These are phyloP conservation scores for Apamea crenata DNA, from an alignment of 2,888 invertebrate species.

Conservation along the genomic window DNA sequence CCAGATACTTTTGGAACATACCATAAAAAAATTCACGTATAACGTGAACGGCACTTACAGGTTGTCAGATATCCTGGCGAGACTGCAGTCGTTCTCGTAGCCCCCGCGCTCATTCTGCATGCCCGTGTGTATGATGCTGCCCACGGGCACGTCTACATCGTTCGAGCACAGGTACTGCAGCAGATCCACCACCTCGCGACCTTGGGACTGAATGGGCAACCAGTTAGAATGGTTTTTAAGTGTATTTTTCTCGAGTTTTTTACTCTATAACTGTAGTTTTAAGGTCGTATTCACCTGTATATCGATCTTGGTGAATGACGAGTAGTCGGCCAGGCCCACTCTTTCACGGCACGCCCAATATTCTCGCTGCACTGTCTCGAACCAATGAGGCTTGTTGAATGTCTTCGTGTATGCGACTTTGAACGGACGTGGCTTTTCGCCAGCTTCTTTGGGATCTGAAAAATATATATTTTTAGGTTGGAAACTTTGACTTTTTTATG, in stretches of 20 bases:
- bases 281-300: slow-evolving; percentile 92
- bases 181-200: slow-evolving; percentile 96
- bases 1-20: too few relatives aligned
- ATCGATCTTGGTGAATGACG: slow-evolving; percentile 99
- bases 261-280: not conserved
- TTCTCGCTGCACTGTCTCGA: slow-evolving; percentile 96
- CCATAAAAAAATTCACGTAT: not conserved
- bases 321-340: slow-evolving; percentile 98
- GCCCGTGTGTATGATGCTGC: slow-evolving; percentile 98
- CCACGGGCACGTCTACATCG: slow-evolving; percentile 98
- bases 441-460: slow-evolving; percentile 83
- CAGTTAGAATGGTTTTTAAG: not conserved
- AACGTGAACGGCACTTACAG: slow-evolving; percentile 92
- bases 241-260: too few relatives aligned
- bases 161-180: slow-evolving; percentile 98
- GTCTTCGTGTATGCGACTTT: slow-evolving; percentile 95
- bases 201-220: slow-evolving; percentile 92
- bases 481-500: not conserved
- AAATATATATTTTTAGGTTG: not conserved
- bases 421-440: slow-evolving; percentile 82
- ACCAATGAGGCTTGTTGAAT: slow-evolving; percentile 98
- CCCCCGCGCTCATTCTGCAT: slow-evolving; percentile 99
- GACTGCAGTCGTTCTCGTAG: slow-evolving; percentile 99
- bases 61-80: slow-evolving; percentile 96
- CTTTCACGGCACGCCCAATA: slow-evolving; percentile 98